phyloP scores from a whole-genome alignment of 2,888 invertebrate genomes.

The Thysanoteuthis rhombus region DNA sequence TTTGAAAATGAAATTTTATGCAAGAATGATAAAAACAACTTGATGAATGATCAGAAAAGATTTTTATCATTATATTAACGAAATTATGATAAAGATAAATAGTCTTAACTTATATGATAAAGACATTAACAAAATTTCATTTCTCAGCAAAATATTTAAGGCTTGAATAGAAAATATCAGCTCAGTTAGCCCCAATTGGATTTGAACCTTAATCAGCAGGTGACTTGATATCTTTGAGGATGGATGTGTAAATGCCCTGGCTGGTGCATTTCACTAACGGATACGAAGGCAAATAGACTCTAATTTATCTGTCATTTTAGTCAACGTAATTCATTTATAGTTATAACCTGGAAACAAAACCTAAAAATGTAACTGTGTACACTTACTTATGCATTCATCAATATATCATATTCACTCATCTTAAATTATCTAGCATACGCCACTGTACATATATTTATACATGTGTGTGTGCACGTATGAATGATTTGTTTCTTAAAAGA shows the following conservation, averaged over 20 bases:
- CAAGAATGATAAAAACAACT: too few species aligned
- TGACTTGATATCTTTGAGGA: not conserved
- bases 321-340: not conserved
- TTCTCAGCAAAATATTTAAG: too few species aligned
- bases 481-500: too few species aligned
- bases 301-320: not conserved
- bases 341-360: not conserved
- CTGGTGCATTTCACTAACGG: not conserved
- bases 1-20: too few species aligned
- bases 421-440: not conserved
- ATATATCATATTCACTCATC: not conserved
- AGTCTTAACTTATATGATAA: too few species aligned
- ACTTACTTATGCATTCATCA: not conserved
- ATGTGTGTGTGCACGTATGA: too few species aligned
- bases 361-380: not conserved
- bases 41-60: too few species aligned
- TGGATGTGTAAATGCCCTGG: not conserved
- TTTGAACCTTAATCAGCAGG: not conserved
- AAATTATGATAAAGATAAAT: too few species aligned
- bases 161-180: not conserved
- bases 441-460: not conserved
- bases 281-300: not conserved
- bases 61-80: too few species aligned
- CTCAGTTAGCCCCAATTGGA: not conserved
- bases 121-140: too few species aligned